Evolutionary conservation across 92 coral and sea anemone species (phyloP).

Genomic region (Palythoa heliodiscus): DNA sequence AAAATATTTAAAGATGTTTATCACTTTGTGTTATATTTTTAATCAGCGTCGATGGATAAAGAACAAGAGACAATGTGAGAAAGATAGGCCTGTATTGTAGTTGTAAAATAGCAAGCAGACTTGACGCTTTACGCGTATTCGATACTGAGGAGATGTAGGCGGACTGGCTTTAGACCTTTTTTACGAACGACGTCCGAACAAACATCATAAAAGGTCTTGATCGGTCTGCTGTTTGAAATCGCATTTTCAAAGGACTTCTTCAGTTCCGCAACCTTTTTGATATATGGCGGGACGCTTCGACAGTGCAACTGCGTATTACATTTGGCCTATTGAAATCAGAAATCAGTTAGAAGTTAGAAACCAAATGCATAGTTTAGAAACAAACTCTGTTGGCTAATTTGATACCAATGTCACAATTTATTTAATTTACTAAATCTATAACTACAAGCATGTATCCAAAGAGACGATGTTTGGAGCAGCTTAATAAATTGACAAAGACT

Average conservation of each 20-base stretch:
- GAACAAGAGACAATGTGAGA: too few species aligned
- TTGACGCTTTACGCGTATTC: too few species aligned
- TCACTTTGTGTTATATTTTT: too few species aligned
- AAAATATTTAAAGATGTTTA: too few species aligned
- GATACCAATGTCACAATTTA: too few species aligned
- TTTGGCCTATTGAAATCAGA: not conserved
- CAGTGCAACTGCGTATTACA: not conserved
- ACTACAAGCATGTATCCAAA: too few species aligned
- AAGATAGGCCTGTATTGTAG: too few species aligned
- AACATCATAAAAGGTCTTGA: conserved; percentile 3
- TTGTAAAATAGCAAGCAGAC: too few species aligned
- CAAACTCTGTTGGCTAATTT: too few species aligned
- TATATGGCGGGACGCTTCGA: not conserved
- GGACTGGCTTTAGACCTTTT: not conserved
- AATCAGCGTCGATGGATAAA: too few species aligned
- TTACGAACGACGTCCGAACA: not conserved
- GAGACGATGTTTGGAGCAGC: conserved; percentile 1
- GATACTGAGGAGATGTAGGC: not conserved
- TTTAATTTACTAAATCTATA: too few species aligned
- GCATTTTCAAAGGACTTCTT: conserved; percentile 6
- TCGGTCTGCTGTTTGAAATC: conserved; percentile 20
- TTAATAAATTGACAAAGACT: conserved; percentile 18
- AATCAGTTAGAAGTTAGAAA: not conserved
- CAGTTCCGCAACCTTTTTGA: not conserved
- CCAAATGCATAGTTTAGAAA: not conserved